A percentile compares a stretch with the other conserved stretches of the same genome.
Evolutionary conservation across 2,113 vertebrate species (phyloP).

Genomic region (Pithys albifrons): DNA sequence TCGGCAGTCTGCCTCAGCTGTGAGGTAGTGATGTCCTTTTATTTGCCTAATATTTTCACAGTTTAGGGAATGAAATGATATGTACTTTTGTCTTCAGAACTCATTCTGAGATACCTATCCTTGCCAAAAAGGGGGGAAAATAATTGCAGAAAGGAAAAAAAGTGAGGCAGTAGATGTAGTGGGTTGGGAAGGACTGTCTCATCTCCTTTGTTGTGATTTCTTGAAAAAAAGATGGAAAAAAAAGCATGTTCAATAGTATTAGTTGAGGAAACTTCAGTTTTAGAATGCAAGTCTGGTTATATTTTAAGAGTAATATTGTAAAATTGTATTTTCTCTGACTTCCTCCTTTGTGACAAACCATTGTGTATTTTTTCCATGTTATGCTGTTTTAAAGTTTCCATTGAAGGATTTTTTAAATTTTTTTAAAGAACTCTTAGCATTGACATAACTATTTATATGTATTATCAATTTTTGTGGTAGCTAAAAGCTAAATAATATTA

Average conservation of each 20-base stretch:
- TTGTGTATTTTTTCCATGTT: neutral
- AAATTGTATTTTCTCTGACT: neutral
- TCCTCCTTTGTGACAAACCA: neutral
- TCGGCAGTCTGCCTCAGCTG: neutral
- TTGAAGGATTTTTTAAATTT: neutral
- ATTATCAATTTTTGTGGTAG: neutral
- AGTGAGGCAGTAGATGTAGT: neutral
- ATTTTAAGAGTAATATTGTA: neutral
- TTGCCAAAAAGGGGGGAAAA: neutral
- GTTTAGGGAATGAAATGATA: neutral
- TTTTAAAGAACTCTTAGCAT: neutral
- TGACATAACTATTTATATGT: neutral
- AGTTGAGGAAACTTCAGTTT: neutral
- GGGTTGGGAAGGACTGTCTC: neutral
- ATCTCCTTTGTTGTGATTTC: neutral
- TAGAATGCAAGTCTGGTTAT: neutral
- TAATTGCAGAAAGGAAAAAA: neutral
- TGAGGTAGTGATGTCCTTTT: neutral
- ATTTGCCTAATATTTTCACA: neutral
- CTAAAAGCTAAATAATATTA: neutral
- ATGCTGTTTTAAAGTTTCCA: neutral
- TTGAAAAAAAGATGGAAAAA: neutral
- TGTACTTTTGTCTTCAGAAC: neutral
- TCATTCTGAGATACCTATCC: neutral
- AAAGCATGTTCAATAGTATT: neutral